Base-by-base conservation (phyloP, 2,113 vertebrate species). In the Coturnix japonica region DNA sequence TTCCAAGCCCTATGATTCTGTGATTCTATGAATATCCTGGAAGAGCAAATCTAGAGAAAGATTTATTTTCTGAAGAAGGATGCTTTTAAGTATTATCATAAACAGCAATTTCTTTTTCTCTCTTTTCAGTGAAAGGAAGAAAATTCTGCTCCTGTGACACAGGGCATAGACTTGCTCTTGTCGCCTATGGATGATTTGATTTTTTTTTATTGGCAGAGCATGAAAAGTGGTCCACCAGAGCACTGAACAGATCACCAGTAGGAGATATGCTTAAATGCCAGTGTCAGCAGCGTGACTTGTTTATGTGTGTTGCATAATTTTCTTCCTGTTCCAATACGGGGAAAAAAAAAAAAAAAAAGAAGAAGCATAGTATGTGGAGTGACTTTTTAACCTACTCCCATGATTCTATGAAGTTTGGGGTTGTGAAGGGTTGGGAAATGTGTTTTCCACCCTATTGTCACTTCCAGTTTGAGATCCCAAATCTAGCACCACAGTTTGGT, bases 401-500 rank as follows among this genome's bases (percentile, higher is more conserved):
- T 17, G 3, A 46, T 21, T 3, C 8, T 47, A 2, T 65, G 19
- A 53, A 3, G 5, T 47, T 10, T 54, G 23, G 53, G 18, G 11
- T 6, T 61, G 4, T 0, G 0, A 82, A 51, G 14, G 3, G 28
- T 13, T 59, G 20, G 11, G 2, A 63, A 53, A 12, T 33, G 6
- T 43, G 1, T 12, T 82, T 80, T 69, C 41, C n/a, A 33, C 2
- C 7, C 7, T 26, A 6, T 10, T 26, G 18, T 30, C 28, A 35
- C 22, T 31, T 87, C 4, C 2, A 26, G 5, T 35, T 9, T 64
- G 30, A 76, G 4, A 13, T 70, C 12, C 12, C 59, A 26, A 35
- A 3, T 39, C 5, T 18, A 35, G 28, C 10, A 28, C 10, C 28
- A 35, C 11, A 31, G 33, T 51, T 33, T 25, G n/a, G 13, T 12